A percentile compares a stretch with the other conserved stretches of the same genome.
These are phyloP conservation scores for Numida meleagris DNA, from an alignment of 2,113 vertebrate species.

Conservation along the genomic window DNA sequence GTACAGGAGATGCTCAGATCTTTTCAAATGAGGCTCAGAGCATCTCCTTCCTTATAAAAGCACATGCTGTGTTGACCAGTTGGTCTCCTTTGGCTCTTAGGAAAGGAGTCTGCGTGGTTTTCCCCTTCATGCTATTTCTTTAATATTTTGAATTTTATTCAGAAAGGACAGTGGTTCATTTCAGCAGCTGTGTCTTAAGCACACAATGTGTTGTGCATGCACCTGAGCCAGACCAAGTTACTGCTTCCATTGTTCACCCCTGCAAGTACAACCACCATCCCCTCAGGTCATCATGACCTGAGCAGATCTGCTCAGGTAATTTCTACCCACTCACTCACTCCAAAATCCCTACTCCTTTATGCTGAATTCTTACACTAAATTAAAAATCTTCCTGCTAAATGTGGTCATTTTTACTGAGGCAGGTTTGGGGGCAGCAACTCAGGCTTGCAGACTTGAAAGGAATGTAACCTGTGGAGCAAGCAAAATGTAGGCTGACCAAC, in stretches of 20 bases:
- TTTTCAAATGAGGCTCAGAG: background rate
- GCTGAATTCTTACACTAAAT: background rate
- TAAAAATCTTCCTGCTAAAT: background rate
- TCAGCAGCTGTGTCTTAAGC: background rate
- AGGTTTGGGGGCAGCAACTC: background rate
- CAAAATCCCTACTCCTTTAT: background rate
- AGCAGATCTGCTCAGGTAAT: background rate
- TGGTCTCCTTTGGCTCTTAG: background rate
- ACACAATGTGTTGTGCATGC: fast-evolving
- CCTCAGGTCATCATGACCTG: background rate
- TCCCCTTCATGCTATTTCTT: background rate
- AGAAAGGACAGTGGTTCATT: background rate
- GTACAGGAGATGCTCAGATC: background rate
- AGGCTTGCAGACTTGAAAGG: background rate
- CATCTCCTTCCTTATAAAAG: background rate
- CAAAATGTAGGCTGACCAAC: background rate
- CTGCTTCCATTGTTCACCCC: background rate
- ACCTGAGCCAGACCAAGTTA: background rate
- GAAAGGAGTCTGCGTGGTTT: background rate
- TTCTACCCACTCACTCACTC: background rate
- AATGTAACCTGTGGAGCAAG: background rate
- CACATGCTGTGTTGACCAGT: background rate
- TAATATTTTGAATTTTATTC: background rate
- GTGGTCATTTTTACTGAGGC: background rate
- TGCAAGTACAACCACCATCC: background rate